Evolutionary conservation across 1,140 invertebrate species (phyloP).

Genomic region (Drosophila rufa): DNA sequence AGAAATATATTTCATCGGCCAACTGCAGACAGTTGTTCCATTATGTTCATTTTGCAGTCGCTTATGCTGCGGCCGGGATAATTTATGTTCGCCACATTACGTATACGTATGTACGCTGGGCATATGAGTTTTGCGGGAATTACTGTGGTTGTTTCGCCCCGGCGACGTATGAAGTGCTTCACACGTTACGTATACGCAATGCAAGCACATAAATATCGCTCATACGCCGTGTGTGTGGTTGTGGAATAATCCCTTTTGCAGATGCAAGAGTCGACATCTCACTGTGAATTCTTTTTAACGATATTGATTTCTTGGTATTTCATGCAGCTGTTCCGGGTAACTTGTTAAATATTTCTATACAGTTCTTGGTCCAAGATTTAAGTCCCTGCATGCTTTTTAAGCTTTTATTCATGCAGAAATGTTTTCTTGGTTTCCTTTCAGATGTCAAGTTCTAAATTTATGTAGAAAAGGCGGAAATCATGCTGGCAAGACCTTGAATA

Average conservation of each 20-base stretch:
- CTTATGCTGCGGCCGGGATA: constrained; percentile 55
- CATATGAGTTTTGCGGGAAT: constrained; percentile 45
- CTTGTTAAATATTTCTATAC: not conserved
- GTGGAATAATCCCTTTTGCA: constrained; percentile 10
- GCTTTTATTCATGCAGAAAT: too few species aligned
- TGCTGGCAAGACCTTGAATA: not conserved
- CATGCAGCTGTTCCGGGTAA: not conserved
- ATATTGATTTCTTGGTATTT: not conserved
- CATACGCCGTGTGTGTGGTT: constrained; percentile 39
- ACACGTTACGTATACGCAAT: constrained; percentile 41
- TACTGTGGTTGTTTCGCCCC: constrained; percentile 38
- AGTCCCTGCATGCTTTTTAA: not conserved
- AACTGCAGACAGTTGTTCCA: constrained; percentile 55
- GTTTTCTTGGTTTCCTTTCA: constrained; percentile 2
- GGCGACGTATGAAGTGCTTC: constrained; percentile 9
- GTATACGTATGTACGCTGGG: constrained; percentile 59
- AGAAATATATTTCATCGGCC: constrained; percentile 17
- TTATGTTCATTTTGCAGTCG: constrained; percentile 53
- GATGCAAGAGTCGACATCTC: constrained; percentile 7
- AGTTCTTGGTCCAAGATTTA: not conserved
- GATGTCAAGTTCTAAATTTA: not conserved
- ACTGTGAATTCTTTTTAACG: not conserved
- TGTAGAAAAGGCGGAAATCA: not conserved
- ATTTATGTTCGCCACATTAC: constrained; percentile 68
- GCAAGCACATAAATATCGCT: constrained; percentile 40